Evolutionary conservation across 2,888 invertebrate species (phyloP).

Genomic region (Agonopterix alstromeriana): DNA sequence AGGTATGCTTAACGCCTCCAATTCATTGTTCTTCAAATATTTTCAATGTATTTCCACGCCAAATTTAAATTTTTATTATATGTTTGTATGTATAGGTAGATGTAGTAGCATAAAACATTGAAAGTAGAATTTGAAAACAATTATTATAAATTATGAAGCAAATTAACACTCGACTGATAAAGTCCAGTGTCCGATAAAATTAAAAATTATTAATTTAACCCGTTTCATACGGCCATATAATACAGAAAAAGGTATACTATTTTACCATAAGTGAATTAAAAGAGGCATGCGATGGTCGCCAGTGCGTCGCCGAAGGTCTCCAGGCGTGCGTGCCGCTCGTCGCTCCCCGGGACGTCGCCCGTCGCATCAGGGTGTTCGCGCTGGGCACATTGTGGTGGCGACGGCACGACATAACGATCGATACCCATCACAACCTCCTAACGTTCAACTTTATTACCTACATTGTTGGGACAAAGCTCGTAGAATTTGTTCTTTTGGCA

Average conservation of each 20-base stretch:
- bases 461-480: neutral
- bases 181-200: conserved; percentile 12
- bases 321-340: conserved; percentile 37
- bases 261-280: conserved; percentile 24
- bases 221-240: neutral
- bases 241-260: neutral
- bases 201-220: conserved; percentile 9
- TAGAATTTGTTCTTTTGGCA: conserved; percentile 2
- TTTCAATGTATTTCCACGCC: too few species aligned
- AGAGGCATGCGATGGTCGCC: conserved; percentile 8
- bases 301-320: conserved; percentile 33
- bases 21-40: too few species aligned
- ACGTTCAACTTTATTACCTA: conserved; percentile 17
- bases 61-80: too few species aligned
- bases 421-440: conserved; percentile 35
- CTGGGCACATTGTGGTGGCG: conserved; percentile 33
- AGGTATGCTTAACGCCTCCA: too few species aligned
- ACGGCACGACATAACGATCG: conserved; percentile 44
- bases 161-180: neutral
- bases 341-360: conserved; percentile 4
- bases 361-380: conserved; percentile 25
- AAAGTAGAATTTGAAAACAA: neutral
- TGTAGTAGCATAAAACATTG: too few species aligned
- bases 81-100: too few species aligned
- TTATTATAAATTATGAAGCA: neutral